Base-by-base conservation (phyloP, 2,888 invertebrate species). In the Craniophora ligustri region DNA sequence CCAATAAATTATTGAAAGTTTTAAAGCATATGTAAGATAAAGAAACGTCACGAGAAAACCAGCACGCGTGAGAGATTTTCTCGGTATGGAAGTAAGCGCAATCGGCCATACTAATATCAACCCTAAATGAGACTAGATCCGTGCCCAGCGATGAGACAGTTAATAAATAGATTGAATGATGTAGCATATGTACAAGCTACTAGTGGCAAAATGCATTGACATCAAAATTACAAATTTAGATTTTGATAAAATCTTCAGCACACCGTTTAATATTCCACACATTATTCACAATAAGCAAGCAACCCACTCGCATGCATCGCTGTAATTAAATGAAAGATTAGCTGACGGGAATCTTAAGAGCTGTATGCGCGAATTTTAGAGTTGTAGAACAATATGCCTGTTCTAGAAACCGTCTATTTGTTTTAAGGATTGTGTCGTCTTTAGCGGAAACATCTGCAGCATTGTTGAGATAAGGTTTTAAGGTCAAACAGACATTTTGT, bases 291-390 rank as follows among this genome's bases (percentile, higher is more conserved):
- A 59, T 36, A 58, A 39, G 32, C 41, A 41, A 14, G 31, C 23
- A 5, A 35, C 38, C 8, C n/a, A 21, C 38, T 11, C n/a, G 8
- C 7, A 39, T 19, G 14, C 23, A 11, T 41, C 7, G 54, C 54
- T 19, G 45, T 54, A 54, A 49, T 45, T 54, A 65, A 45, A 60
- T 41, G 30, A 49, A 46, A 48, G 44, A 65, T 65, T 60, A 64
- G 15, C 53, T 26, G 30, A 11, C 34, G 30, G 42, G 6, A 23
- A 23, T 59, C 44, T 47, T 28, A 16, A 23, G 3, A 10, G 8
- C 3, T 10, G 1, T 10, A 2, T 3, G 2, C 3, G 21, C 23
- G 23, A 23, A 23, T 10, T 23, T 23, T 2, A 2, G 14, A 21
- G n/a, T 4, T 16, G 21, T 45, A 18, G 40, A 59, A 53, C 44